These are phyloP conservation scores for Phocides pigmalion DNA, from an alignment of 1,140 invertebrate genomes.

Conservation along the genomic window DNA sequence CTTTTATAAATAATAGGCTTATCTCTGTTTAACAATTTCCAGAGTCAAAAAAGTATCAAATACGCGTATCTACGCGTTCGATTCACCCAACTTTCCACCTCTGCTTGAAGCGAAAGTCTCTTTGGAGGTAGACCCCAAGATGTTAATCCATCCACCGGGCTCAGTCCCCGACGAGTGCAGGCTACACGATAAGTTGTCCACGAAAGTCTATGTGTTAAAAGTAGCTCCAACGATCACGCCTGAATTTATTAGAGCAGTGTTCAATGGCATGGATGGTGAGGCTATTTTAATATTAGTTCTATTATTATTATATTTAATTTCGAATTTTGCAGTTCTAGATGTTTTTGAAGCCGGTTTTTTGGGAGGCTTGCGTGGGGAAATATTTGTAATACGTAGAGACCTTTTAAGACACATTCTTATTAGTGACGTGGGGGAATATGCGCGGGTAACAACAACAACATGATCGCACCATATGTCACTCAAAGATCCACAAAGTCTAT, in stretches of 20 bases:
- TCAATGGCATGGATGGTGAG: conserved; percentile 68
- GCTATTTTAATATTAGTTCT: no score
- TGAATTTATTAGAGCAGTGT: conserved; percentile 87
- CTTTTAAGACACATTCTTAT: no score
- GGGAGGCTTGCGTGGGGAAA: no score
- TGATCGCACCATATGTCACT: no score
- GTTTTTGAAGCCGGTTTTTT: no score
- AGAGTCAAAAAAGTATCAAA: conserved; percentile 94
- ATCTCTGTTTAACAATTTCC: conserved; percentile 16
- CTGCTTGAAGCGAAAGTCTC: conserved; percentile 84
- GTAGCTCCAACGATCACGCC: conserved; percentile 96
- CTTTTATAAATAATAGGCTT: no score
- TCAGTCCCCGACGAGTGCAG: conserved; percentile 71
- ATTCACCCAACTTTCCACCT: conserved; percentile 93
- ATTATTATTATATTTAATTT: no score
- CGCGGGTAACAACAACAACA: no score
- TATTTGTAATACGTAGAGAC: no score
- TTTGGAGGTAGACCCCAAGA: conserved; percentile 68
- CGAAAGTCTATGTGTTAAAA: conserved; percentile 93
- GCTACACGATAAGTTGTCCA: conserved; percentile 90
- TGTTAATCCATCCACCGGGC: conserved; percentile 62
- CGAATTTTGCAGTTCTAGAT: no score
- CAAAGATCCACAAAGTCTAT: no score
- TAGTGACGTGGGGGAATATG: no score
- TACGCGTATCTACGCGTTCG: conserved; percentile 94